These are phyloP conservation scores for Microchirus variegatus DNA, from an alignment of 2,797 vertebrate genomes.

Conservation along the genomic window DNA sequence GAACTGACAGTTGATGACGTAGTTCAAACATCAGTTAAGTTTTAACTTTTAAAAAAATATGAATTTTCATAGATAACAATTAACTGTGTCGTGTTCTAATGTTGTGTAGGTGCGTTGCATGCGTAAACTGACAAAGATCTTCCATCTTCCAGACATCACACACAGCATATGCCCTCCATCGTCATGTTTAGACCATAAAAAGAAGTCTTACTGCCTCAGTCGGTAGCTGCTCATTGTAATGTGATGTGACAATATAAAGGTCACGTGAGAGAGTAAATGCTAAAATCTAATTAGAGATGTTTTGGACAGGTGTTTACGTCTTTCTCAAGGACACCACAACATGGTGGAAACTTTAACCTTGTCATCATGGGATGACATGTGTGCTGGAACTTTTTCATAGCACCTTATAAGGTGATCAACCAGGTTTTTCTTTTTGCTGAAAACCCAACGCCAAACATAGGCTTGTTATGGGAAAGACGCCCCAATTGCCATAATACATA, in stretches of 20 bases:
- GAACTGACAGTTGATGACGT: too few relatives aligned
- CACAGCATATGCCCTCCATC: neutral
- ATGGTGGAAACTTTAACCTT: constrained; percentile 29
- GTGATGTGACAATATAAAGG: constrained; percentile 33
- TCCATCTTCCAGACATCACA: neutral
- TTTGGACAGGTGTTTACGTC: constrained; percentile 23
- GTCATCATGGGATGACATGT: constrained; percentile 29
- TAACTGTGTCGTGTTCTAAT: neutral
- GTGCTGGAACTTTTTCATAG: constrained; percentile 40
- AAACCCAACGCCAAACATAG: constrained; percentile 69
- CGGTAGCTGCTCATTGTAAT: neutral
- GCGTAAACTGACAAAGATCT: neutral
- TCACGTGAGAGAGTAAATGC: neutral
- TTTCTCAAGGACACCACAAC: constrained; percentile 32
- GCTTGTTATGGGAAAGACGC: constrained; percentile 54
- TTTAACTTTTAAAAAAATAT: neutral
- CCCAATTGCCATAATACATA: constrained; percentile 26
- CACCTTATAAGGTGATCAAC: constrained; percentile 68
- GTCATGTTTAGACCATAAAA: constrained; percentile 11
- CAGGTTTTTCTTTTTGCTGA: constrained; percentile 31
- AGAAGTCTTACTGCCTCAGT: neutral
- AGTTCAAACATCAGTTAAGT: neutral
- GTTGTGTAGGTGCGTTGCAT: neutral
- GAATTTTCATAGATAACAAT: neutral
- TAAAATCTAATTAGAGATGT: constrained; percentile 10